Conservation (phyloP, 2,888 invertebrate species). For the Rhyacophila evoluta region DNA sequence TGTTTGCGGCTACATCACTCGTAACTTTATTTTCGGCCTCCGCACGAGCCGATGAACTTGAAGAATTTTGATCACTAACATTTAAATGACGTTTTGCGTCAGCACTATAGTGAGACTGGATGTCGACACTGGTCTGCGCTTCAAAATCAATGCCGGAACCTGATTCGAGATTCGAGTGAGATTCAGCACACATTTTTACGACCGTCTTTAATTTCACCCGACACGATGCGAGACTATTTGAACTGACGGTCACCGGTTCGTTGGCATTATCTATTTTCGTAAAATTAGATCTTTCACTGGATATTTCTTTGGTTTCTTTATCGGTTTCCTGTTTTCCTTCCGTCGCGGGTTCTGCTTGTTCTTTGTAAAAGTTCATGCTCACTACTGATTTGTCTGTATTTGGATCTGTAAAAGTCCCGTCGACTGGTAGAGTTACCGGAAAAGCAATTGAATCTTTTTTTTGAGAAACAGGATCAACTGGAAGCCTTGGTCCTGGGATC, state of each 20-base stretch:
- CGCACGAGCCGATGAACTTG: too few relatives aligned
- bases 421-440: not conserved
- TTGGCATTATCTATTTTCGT: not conserved
- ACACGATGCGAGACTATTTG: slow-evolving; percentile 17
- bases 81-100: too few relatives aligned
- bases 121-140: too few relatives aligned
- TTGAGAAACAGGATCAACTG: not conserved
- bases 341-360: not conserved
- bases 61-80: too few relatives aligned
- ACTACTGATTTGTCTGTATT: slow-evolving; percentile 30
- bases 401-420: not conserved
- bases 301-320: not conserved
- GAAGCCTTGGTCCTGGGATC: not conserved
- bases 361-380: slow-evolving; percentile 51
- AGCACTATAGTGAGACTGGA: too few relatives aligned
- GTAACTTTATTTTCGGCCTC: too few relatives aligned
- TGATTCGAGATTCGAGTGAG: not conserved
- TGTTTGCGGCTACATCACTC: not conserved
- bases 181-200: not conserved
- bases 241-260: not conserved
- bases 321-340: too few relatives aligned
- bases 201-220: slow-evolving; percentile 39
- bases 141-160: not conserved
- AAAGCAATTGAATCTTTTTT: not conserved
- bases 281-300: not conserved